These are phyloP conservation scores for Latheticus oryzae DNA, from an alignment of 2,888 invertebrate species.

Conservation along the genomic window DNA sequence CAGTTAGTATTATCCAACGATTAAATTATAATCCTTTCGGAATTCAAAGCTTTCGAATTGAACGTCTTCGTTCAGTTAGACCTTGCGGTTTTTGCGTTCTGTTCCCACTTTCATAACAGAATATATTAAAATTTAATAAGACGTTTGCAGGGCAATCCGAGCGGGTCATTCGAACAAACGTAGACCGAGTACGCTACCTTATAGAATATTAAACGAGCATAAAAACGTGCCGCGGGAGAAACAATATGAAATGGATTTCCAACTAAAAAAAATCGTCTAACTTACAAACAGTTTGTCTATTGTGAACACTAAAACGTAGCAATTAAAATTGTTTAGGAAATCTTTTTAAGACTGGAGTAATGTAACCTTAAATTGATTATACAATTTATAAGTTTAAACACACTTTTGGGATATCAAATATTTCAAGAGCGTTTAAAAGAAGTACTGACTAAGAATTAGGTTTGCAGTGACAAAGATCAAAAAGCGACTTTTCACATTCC, in stretches of 20 bases:
- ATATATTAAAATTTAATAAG: conserved; percentile 51
- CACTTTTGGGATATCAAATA: conserved; percentile 27
- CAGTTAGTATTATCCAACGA: too few relatives aligned
- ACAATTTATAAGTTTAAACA: conserved; percentile 37
- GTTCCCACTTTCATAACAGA: conserved; percentile 49
- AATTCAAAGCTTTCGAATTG: too few relatives aligned
- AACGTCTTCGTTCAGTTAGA: conserved; percentile 46
- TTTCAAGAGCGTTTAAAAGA: conserved; percentile 28
- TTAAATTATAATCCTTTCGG: too few relatives aligned
- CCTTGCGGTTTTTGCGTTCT: conserved; percentile 45
- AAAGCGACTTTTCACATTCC: too few relatives aligned
- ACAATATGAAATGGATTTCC: conserved; percentile 52
- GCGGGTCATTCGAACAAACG: conserved; percentile 48
- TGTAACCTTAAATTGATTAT: conserved; percentile 37
- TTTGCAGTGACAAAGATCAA: conserved; percentile 22
- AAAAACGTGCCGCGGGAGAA: conserved; percentile 50
- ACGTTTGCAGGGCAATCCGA: conserved; percentile 48
- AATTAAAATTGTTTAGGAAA: conserved; percentile 36
- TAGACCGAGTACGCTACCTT: conserved; percentile 45
- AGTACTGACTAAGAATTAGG: conserved; percentile 26
- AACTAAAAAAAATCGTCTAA: conserved; percentile 37
- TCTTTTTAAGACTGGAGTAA: conserved; percentile 33
- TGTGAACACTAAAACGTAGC: conserved; percentile 3
- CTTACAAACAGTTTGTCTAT: too few relatives aligned
- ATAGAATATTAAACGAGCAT: conserved; percentile 50